phyloP scores from a whole-genome alignment of 2,113 vertebrate species.

The Scopus umbretta region DNA sequence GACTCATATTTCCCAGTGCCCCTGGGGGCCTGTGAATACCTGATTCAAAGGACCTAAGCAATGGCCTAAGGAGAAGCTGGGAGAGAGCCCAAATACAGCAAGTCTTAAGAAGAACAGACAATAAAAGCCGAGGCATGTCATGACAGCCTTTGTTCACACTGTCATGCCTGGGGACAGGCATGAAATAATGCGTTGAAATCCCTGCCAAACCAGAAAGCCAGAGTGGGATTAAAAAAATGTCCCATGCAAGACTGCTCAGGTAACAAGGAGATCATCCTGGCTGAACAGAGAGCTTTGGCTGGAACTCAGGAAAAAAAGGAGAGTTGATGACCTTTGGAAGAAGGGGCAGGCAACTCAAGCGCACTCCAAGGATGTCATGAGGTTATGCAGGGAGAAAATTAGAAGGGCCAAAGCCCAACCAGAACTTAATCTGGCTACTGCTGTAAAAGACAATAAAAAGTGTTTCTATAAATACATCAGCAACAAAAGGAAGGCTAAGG shows the following conservation, averaged over 20 bases:
- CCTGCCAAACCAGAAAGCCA: background rate
- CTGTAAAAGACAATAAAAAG: no score
- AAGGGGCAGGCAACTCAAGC: no score
- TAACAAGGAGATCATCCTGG: background rate
- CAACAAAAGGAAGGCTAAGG: no score
- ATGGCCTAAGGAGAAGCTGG: background rate
- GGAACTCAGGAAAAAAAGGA: no score
- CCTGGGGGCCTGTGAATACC: background rate
- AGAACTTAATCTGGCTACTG: no score
- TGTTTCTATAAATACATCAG: no score
- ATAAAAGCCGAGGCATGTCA: background rate
- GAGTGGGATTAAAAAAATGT: background rate
- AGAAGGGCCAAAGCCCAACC: no score
- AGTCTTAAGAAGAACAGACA: background rate
- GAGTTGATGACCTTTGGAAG: no score
- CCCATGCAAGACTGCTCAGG: background rate
- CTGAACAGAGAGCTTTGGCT: no score
- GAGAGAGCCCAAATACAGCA: background rate
- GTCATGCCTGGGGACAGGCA: background rate
- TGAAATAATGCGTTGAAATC: background rate
- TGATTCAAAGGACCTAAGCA: background rate
- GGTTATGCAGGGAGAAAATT: no score
- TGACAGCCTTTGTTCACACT: background rate
- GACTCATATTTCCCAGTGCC: background rate
- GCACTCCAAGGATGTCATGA: no score